Evolutionary conservation across 2,113 vertebrate species (phyloP).

Genomic region (Sterrhoptilus dennistouni): DNA sequence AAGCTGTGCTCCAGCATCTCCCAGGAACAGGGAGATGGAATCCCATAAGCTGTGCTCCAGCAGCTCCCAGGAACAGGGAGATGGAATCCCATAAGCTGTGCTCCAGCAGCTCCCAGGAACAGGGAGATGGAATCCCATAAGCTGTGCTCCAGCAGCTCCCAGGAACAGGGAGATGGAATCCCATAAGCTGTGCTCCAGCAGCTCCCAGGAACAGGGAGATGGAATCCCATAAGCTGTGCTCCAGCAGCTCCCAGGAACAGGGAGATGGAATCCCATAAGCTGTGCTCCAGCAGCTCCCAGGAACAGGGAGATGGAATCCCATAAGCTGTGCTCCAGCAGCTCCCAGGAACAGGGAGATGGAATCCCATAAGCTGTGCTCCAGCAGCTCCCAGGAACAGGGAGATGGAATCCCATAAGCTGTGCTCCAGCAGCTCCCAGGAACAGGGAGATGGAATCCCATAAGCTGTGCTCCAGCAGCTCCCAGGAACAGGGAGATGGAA

Average conservation of each 20-base stretch:
- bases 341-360: background rate
- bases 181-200: fast-evolving
- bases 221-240: fast-evolving
- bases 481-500: background rate
- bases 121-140: background rate
- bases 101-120: background rate
- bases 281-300: background rate
- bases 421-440: background rate
- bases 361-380: fast-evolving
- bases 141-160: background rate
- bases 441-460: too few species aligned
- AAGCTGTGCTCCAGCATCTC: too few species aligned
- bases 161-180: background rate
- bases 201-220: background rate
- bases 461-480: background rate
- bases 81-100: fast-evolving
- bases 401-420: too few species aligned
- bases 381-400: background rate
- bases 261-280: too few species aligned
- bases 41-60: fast-evolving
- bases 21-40: background rate
- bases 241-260: background rate
- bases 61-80: background rate
- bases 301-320: background rate
- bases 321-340: fast-evolving